Percentiles rank a stretch among this genome's conserved stretches.
phyloP scores from a whole-genome alignment of 2,113 vertebrate genomes.

The Plestiodon gilberti region DNA sequence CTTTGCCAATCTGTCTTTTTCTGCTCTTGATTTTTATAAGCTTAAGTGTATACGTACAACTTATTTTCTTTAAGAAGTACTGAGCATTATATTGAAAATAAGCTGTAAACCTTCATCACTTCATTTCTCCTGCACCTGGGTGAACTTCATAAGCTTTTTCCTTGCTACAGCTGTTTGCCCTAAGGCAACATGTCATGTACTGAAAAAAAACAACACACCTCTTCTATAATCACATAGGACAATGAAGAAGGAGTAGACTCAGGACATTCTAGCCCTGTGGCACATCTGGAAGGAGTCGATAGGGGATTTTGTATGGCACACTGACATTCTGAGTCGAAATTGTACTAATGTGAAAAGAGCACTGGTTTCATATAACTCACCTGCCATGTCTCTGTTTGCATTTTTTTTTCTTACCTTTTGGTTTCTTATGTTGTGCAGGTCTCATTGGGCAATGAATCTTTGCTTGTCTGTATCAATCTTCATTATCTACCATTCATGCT shows the following conservation, averaged over 20 bases:
- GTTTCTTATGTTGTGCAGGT: neutral
- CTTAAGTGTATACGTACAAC: constrained; percentile 6
- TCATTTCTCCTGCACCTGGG: neutral
- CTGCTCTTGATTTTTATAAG: neutral
- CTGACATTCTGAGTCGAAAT: neutral
- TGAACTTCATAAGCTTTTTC: constrained; percentile 7
- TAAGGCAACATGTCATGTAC: neutral
- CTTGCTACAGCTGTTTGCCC: constrained; percentile 9
- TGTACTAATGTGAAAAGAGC: neutral
- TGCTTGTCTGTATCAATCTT: neutral
- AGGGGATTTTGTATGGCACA: neutral
- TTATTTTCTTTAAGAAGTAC: neutral
- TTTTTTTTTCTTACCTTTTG: neutral
- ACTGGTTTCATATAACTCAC: neutral
- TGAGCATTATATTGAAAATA: constrained; percentile 17
- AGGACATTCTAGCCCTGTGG: neutral
- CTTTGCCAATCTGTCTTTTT: constrained; percentile 14
- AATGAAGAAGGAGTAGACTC: constrained; percentile 11
- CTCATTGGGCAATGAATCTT: neutral
- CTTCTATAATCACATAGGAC: neutral
- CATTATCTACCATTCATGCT: neutral
- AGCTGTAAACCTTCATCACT: neutral
- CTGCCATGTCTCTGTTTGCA: neutral
- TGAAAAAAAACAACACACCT: constrained; percentile 33
- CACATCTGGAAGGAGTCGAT: neutral